Evolutionary conservation across 1,140 invertebrate species (phyloP).

Genomic region (Campoletis sonorensis): DNA sequence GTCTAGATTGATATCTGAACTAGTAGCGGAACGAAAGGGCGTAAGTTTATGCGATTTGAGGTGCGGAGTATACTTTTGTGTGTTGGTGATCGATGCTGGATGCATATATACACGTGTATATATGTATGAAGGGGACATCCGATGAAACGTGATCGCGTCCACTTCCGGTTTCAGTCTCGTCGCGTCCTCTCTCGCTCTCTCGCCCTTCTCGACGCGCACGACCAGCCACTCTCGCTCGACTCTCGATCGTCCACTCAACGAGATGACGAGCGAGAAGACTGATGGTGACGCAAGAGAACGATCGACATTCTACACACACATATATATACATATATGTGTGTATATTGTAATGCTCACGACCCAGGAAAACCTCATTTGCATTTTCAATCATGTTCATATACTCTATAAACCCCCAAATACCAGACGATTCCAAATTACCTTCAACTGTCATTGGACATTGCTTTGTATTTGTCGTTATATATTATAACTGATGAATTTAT

Average conservation of each 20-base stretch:
- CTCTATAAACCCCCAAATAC: background rate
- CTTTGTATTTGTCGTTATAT: background rate
- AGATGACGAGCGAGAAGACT: conserved; percentile 34
- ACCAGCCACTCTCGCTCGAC: background rate
- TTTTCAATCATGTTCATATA: conserved; percentile 14
- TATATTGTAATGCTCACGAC: background rate
- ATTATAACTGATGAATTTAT: background rate
- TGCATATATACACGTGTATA: background rate
- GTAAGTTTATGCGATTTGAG: background rate
- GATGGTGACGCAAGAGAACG: conserved; percentile 36
- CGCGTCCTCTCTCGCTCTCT: background rate
- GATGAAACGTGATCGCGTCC: background rate
- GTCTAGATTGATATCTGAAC: background rate
- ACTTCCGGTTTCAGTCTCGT: conserved; percentile 34
- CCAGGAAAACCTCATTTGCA: conserved; percentile 32
- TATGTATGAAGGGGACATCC: background rate
- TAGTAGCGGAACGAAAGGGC: background rate
- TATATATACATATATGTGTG: background rate
- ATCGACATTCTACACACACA: background rate
- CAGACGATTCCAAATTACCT: conserved; percentile 14
- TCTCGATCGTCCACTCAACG: conserved; percentile 40
- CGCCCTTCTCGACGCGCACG: background rate
- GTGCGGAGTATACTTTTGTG: background rate
- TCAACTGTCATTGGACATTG: background rate
- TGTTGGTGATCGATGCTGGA: background rate